These are phyloP conservation scores for Lytechinus variegatus DNA, from an alignment of 35 echinoderm and acorn worm genomes.

Conservation along the genomic window DNA sequence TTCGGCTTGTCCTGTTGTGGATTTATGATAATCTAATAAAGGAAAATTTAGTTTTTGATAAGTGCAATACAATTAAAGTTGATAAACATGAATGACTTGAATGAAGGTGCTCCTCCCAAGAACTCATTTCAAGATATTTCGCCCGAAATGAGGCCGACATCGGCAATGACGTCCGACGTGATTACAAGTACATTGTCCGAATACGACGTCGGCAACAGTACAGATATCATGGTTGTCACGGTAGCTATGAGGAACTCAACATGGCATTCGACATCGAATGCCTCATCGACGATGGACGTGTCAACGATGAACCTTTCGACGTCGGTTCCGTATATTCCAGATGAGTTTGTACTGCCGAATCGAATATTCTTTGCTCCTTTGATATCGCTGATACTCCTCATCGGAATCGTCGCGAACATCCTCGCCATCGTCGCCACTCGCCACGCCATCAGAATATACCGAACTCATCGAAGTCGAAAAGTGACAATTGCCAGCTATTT, in stretches of 20 bases:
- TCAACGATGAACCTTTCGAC: background rate
- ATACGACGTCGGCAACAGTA: background rate
- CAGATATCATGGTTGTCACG: background rate
- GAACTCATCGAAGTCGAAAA: background rate
- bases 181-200: background rate
- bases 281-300: background rate
- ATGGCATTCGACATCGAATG: background rate
- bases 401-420: conserved; percentile 52
- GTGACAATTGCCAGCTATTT: conserved; percentile 39
- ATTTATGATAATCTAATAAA: too few relatives aligned
- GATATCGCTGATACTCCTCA: background rate
- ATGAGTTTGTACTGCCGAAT: conserved; percentile 22
- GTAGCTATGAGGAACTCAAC: background rate
- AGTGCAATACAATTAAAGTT: background rate
- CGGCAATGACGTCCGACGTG: background rate
- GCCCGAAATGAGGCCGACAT: background rate
- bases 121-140: background rate
- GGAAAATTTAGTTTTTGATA: background rate
- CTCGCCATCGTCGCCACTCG: conserved; percentile 51
- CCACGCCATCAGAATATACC: background rate
- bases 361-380: background rate
- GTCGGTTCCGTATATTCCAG: conserved; percentile 39
- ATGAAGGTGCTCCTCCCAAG: background rate
- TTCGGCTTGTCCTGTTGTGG: too few relatives aligned
- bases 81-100: background rate